Base-by-base conservation (phyloP, 1,140 invertebrate species). In the Homalodisca vitripennis region DNA sequence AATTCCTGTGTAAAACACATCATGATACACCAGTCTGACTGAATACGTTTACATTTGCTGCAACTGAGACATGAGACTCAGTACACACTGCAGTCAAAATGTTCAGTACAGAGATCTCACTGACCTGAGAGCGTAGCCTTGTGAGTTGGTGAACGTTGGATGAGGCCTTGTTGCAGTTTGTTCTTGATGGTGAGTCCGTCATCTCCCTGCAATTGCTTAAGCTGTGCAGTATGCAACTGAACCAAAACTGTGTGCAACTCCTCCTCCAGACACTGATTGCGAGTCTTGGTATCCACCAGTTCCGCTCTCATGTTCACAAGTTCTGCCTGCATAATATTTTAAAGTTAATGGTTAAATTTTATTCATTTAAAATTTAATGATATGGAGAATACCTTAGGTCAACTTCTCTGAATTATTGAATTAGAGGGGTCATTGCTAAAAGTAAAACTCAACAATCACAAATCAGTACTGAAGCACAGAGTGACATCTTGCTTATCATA, bases 271-370 rank as follows among this genome's bases (percentile, higher is more conserved):
- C 84, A 78, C 67, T 84, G 77, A 46, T 83, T 82, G 51, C 81
- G 81, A 1, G 88, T 84, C 75, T 85, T 80, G 6, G 88, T 82
- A 67, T 91, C 87, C 29, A 86, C 83, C 66, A 90, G 75, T 75
- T 91, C 89, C 24, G 88, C 84, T 72, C 88, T 83, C 80, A 90
- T 83, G 75, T 90, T 85, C 27, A 90, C 84, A 48, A 92, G 79
- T 78, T 92, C 89, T 51, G 89, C 90, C 90, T 92, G 80, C 65
- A 82, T 84, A 51, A 6, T 20, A 41, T 41, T 41, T 60, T 24
- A 29, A 3, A n/a, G n/a, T n/a, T n/a, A n/a, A n/a, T n/a, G n/a
- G n/a, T n/a, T n/a, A n/a, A n/a, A 46, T 46, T 46, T n/a, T 12
- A 10, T 46, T 46, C 10, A 46, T 46, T 12, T 12, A 46, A 46